Evolutionary conservation across 2,888 invertebrate species (phyloP).

Genomic region (Tachina grossa): DNA sequence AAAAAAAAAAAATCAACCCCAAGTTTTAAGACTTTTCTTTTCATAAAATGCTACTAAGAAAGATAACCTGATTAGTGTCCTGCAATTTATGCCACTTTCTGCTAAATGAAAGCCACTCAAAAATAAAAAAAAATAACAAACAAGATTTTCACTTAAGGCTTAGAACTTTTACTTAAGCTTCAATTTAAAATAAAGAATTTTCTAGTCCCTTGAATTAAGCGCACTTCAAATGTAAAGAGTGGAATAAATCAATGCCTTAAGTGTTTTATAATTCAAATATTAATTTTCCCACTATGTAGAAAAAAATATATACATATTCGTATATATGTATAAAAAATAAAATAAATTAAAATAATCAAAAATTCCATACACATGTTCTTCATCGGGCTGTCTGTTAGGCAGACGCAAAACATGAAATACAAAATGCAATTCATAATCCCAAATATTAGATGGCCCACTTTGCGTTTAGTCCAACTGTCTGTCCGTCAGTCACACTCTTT

Average conservation of each 20-base stretch:
- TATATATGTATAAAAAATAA: neutral
- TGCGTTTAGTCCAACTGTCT: slow-evolving; percentile 7
- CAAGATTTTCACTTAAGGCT: too few species aligned
- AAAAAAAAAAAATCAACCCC: neutral
- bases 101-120: too few species aligned
- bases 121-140: too few species aligned
- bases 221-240: neutral
- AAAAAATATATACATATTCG: neutral
- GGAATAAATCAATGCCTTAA: slow-evolving; percentile 11
- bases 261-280: slow-evolving; percentile 29
- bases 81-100: too few species aligned
- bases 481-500: slow-evolving; percentile 15
- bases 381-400: slow-evolving; percentile 1
- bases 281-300: slow-evolving; percentile 43
- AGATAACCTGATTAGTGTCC: too few species aligned
- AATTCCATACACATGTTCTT: slow-evolving; percentile 62
- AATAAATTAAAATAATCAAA: slow-evolving; percentile 58
- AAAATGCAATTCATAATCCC: slow-evolving; percentile 67
- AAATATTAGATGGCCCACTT: slow-evolving; percentile 68
- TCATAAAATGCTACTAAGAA: too few species aligned
- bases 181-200: too few species aligned
- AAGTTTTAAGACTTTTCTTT: too few species aligned
- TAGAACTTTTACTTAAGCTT: too few species aligned
- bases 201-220: neutral
- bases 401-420: slow-evolving; percentile 54